Evolutionary conservation across 2,888 invertebrate species (phyloP), one percentile per base, ranked within the genome.

Genomic region (Siphonodentalium dalli): DNA sequence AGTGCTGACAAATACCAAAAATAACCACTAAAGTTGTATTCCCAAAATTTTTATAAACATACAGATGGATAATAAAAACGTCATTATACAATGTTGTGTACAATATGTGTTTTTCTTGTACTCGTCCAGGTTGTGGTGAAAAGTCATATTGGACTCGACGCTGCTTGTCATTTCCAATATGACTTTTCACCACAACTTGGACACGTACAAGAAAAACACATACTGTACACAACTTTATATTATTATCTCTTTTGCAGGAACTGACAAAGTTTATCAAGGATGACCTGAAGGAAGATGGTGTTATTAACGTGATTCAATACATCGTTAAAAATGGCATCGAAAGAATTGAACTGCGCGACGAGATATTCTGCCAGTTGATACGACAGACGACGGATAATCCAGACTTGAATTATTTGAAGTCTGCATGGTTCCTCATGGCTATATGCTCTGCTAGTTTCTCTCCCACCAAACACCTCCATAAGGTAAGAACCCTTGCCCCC

Each of bases 361-460:
- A 96, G 83, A 90, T 96, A 66, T 87, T 92, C 62, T 77, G 80
- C 48, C 82, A 83, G 69, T 65, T 82, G 47, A 69, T 80, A 27
- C 67, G 82, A 29, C 81, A 82, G 65, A 75, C 79, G 6, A 94
- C 92, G 13, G 92, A 92, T 68, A 94, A 93, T 78, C 93, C 95
- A 0, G 90, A 88, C 57, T 83, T 87, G 1, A 93, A 93, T 61
- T 89, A 90, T 84, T 87, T 90, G 1, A 90, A 93, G 73, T 87
- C 91, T 50, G 87, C 93, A 18, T 96, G 95, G 95, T 85, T 93
- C 33, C 83, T 96, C 1, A 85, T 96, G 41, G 93, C 93, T 78
- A 85, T 95, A 49, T 90, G 91, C 69, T 90, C 93, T 28, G 94
- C 95, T 2, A 91, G 94, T 15, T 96, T 95, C 84, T 92, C 92